Evolutionary conservation across 2,888 invertebrate species (phyloP), one percentile per base, ranked within the genome.

Genomic region (Mythimna albipuncta): DNA sequence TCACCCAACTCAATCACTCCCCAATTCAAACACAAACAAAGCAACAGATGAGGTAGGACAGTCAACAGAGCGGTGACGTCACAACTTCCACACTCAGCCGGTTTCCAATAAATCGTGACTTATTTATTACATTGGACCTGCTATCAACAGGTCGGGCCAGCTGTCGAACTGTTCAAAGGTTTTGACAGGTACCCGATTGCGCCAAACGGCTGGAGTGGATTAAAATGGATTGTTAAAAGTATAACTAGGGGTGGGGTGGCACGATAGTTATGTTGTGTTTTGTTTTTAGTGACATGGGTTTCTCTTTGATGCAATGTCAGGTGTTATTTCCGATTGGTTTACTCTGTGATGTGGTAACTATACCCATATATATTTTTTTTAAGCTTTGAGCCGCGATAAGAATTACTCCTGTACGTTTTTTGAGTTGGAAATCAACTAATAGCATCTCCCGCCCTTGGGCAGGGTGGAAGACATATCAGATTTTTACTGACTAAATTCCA

Each of bases 81-180:
- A 67, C 44, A 64, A 71, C 47, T 62, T 38, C 54, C 41, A 70
- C 63, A 70, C 38, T 47, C 69, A 19, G 21, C 54, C 21, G 13
- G 64, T 44, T 72, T 68, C 69, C 73, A 73, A 75, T 79, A 74
- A 70, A 58, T 57, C 58, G 72, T 77, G 64, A 70, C 64, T 83
- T 83, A 77, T 79, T 79, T 82, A 80, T 79, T 69, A 84, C 63
- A 61, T 19, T 16, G 26, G 68, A 41, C 54, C 52, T 32, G 41
- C 50, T 54, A 82, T 86, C 88, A 89, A 88, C 89, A 88, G 86
- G 87, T 88, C 69, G 41, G 66, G 73, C 79, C 81, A 83, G 66
- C 66, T 81, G 79, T 80, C 77, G 59, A 71, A 67, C 61, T 68
- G 74, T 59, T 83, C 79, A 84, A 82, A 81, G 80, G 77, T 79